Conservation (phyloP, 2,797 vertebrate genomes). For the Bufotes viridis region DNA sequence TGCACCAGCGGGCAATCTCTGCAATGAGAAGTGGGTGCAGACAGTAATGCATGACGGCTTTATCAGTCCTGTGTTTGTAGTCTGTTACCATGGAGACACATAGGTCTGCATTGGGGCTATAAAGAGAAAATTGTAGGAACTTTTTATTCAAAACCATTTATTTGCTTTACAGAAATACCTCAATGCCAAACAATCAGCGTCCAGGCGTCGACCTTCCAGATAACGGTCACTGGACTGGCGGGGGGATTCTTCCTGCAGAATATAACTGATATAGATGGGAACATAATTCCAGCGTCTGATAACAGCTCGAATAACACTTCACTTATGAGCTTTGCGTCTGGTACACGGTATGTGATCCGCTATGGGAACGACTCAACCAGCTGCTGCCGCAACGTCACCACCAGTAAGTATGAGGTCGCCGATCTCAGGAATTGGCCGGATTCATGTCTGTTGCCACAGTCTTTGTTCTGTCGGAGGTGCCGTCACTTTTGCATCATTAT, state of each 20-base stretch:
- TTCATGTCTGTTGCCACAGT: background rate
- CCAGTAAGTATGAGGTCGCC: conserved; percentile 15
- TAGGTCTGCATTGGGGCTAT: background rate
- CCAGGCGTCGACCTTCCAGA: conserved; percentile 3
- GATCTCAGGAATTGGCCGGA: background rate
- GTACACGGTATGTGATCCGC: conserved; percentile 33
- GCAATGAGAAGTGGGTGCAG: too few relatives aligned
- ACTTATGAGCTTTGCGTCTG: background rate
- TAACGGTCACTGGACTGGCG: background rate
- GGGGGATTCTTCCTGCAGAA: background rate
- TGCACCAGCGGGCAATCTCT: too few relatives aligned
- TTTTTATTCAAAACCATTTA: background rate
- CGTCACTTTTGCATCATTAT: too few relatives aligned
- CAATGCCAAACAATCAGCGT: background rate
- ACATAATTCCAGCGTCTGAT: background rate
- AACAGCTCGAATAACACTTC: conserved; percentile 9
- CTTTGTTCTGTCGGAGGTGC: too few relatives aligned
- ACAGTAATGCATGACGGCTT: background rate
- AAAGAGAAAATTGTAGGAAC: background rate
- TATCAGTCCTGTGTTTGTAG: background rate
- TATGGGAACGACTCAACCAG: conserved; percentile 13
- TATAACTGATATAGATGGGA: conserved; percentile 24
- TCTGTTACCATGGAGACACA: background rate
- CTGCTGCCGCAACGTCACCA: conserved; percentile 44
- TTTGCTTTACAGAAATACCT: background rate